phyloP scores from a whole-genome alignment of 1,140 invertebrate species.

The Sipha flava region DNA sequence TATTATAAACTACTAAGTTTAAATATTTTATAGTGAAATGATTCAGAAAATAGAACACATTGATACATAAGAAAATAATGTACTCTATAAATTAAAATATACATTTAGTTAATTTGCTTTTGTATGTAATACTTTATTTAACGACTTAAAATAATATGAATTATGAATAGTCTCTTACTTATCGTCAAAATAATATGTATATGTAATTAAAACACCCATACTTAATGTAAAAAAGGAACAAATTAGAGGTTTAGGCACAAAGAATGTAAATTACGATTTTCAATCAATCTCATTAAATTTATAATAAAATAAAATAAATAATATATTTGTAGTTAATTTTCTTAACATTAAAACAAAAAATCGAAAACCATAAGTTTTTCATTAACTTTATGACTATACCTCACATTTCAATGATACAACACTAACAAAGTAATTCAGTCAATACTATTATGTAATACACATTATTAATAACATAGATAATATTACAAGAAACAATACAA shows the following conservation, averaged over 20 bases:
- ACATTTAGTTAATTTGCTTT: not conserved
- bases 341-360: not conserved
- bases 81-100: not conserved
- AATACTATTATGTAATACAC: not conserved
- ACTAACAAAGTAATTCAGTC: constrained; percentile 16
- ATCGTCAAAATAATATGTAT: not conserved
- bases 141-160: not conserved
- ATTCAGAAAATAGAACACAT: not conserved
- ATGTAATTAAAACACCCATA: not conserved
- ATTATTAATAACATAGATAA: not conserved
- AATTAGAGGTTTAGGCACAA: not conserved
- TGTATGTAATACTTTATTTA: not conserved
- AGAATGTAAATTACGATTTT: not conserved
- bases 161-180: no score
- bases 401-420: not conserved
- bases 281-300: not conserved
- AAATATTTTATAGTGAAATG: not conserved
- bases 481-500: not conserved
- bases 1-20: not conserved
- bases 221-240: not conserved
- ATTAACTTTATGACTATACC: not conserved
- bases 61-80: not conserved
- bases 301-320: no score
- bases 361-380: not conserved
- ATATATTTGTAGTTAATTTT: not conserved